Evolutionary conservation across 2,797 vertebrate genomes (phyloP), one percentile per base, ranked within the genome.

Genomic region (Acanthurus tractus): DNA sequence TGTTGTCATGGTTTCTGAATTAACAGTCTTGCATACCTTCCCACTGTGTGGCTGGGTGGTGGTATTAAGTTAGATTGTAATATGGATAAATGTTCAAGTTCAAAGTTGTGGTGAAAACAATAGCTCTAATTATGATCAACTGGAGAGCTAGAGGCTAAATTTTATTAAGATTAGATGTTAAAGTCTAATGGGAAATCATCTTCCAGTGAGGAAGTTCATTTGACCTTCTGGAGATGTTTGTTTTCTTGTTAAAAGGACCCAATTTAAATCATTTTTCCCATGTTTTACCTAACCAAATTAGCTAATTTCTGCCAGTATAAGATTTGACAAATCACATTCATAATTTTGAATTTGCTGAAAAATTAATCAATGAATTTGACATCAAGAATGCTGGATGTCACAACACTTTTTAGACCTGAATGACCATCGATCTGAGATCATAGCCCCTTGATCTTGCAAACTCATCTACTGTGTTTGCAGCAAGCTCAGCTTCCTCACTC

Each of bases 171-270:
- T 82, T 74, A 76, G 78, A 83, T 76, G 78, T 77, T 85, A 75
- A 69, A 70, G 73, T 73, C 67, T 23, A 76, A 78, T 68, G 78
- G 50, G 66, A 78, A 83, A 69, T 69, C 36, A 61, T 49, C 38
- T 67, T 86, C 40, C 18, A 69, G 69, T 25, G 67, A 59, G 77
- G 66, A 52, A 10, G 44, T 64, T 85, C 50, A 1, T 70, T 42
- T 70, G 72, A 84, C 69, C 75, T 87, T 84, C 72, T 66, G 53
- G 76, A 63, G 49, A 72, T 85, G 72, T 83, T 82, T 81, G 22
- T 59, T 76, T 70, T 10, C n/a, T 52, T 53, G 34, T 70, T 67
- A 20, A 63, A 69, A 42, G 29, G 8, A 12, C 22, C 36, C 10
- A 40, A 18, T n/a, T 40, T 8, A 63, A 59, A 62, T 5, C 17